Evolutionary conservation across 2,888 invertebrate species (phyloP).

Genomic region (Pocota personata): DNA sequence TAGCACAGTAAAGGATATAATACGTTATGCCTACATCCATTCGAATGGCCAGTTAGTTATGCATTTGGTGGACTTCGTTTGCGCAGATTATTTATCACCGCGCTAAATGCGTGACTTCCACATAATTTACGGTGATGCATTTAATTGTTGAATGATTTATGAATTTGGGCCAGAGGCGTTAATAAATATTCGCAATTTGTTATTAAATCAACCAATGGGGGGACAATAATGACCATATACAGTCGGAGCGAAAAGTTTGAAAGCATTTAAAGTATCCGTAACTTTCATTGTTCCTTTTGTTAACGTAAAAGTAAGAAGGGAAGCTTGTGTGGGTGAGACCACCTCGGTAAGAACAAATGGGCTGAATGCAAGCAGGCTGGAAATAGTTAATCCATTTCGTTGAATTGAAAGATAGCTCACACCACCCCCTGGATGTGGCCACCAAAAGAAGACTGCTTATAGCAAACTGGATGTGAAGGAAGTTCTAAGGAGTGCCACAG

Average conservation of each 20-base stretch:
- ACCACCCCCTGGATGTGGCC: too few relatives aligned
- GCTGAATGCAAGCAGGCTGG: too few relatives aligned
- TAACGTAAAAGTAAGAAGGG: too few relatives aligned
- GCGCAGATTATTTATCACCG: conserved; percentile 60
- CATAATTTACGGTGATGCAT: conserved; percentile 70
- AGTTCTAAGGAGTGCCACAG: too few relatives aligned
- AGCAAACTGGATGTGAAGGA: too few relatives aligned
- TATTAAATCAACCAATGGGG: conserved; percentile 56
- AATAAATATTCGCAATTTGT: conserved; percentile 68
- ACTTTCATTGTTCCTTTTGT: too few relatives aligned
- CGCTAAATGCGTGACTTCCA: conserved; percentile 68
- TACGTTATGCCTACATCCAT: neutral
- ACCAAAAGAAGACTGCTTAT: too few relatives aligned
- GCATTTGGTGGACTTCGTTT: conserved; percentile 11
- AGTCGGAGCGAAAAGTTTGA: neutral
- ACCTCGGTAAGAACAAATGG: too few relatives aligned
- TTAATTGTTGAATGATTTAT: conserved; percentile 72
- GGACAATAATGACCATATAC: neutral
- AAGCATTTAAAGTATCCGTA: neutral
- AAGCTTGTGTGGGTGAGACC: too few relatives aligned
- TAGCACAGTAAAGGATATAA: conserved; percentile 18
- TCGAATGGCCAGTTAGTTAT: conserved; percentile 23
- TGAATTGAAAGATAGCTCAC: too few relatives aligned
- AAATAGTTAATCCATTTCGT: too few relatives aligned
- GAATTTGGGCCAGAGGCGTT: conserved; percentile 67